Evolutionary conservation across 1,140 invertebrate genomes (phyloP), one percentile per base, ranked within the genome.

Genomic region (Drosophila arizonae): DNA sequence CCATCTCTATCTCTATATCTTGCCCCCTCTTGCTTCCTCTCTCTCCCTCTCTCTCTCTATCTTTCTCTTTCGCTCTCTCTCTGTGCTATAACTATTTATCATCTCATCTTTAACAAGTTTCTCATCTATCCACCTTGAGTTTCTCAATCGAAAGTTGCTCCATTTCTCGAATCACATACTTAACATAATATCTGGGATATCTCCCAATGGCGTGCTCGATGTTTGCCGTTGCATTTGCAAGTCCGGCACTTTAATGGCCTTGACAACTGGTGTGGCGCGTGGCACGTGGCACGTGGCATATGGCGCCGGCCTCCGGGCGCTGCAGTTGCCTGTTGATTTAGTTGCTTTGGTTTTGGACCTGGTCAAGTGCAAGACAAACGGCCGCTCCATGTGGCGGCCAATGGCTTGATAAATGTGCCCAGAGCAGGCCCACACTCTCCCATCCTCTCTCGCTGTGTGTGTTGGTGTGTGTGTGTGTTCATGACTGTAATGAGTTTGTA

Each of bases 401-500:
- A 86, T 86, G 81, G 55, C 82, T 86, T 86, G 81, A 86, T 86
- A 87, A 86, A 86, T 86, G 81, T 76, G 55, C 68, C n/a, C 26
- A 24, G 15, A 11, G n/a, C 57, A n/a, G 36, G 54, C 30, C 28
- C 15, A 11, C 63, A 17, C 9, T 48, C 11, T 6, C 11, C 4
- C n/a, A n/a, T 17, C 24, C 36, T 11, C 50, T 13, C 17, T 6
- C 13, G 13, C 10, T 39, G n/a, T 52, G 26, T 48, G 50, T n/a
- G n/a, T n/a, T n/a, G n/a, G n/a, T n/a, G n/a, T 63, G 67, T 63
- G 62, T 66, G 63, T 57, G 30, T 61, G 15, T 50, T 72, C 76
- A 82, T 86, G 82, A 79, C 79, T 86, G 79, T 87, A 87, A 87
- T 88, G 79, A 87, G 84, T 84, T 79, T 87, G 84, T 87, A 87